A percentile compares a stretch with the other conserved stretches of the same genome.
phyloP scores from a whole-genome alignment of 2,888 invertebrate species.

The Ceratothoa steindachneri region DNA sequence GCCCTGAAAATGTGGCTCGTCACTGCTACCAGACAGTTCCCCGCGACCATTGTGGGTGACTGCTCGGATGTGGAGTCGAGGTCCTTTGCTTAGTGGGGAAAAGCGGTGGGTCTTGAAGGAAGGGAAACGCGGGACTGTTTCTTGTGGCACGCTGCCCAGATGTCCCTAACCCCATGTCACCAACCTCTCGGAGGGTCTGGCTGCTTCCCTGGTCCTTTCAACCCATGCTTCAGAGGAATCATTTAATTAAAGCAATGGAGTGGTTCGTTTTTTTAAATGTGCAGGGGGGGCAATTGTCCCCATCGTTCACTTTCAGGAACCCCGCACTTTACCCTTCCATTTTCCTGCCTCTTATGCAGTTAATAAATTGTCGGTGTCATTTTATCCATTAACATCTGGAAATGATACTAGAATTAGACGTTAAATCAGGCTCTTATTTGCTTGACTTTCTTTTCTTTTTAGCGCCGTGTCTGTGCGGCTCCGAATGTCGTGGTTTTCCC shows the following conservation, averaged over 20 bases:
- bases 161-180: background rate
- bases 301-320: no score
- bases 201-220: background rate
- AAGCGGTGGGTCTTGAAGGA: background rate
- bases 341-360: no score
- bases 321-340: no score
- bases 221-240: background rate
- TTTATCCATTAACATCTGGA: no score
- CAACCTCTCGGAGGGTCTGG: background rate
- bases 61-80: background rate
- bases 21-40: background rate
- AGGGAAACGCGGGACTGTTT: background rate
- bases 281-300: background rate
- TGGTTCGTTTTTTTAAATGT: background rate
- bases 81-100: background rate
- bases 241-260: background rate
- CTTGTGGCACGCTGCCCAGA: background rate
- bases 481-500: no score
- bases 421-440: no score
- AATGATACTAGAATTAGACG: no score
- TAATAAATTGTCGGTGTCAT: no score
- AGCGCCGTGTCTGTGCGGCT: no score
- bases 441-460: no score
- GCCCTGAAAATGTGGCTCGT: background rate
- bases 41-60: background rate